Evolutionary conservation across 2,797 vertebrate species (phyloP), one percentile per base, ranked within the genome.

Genomic region (Tamandua tetradactyla): DNA sequence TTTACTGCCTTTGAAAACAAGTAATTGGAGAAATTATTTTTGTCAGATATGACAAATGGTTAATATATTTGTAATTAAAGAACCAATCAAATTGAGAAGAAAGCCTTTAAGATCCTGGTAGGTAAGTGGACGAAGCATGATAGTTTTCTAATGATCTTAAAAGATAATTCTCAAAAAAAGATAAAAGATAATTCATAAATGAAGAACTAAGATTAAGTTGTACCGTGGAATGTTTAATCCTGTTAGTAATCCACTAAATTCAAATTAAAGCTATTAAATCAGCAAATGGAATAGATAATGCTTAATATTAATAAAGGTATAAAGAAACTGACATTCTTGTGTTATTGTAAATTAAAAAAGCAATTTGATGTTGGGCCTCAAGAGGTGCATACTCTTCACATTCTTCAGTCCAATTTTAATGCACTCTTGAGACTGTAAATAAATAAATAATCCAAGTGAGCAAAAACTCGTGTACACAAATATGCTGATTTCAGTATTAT

Each of bases 401-500:
- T 74, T 82, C 47, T 94, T 92, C 40, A 78, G 35, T 89, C 55
- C 47, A 85, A 47, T 87, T 95, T 89, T 61, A 47, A 52, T 18
- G 55, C 1, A 55, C 44, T 93, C 88, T 71, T 40, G 64, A 78
- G n/a, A 72, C 85, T 22, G 11, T 79, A 3, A 66, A 20, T 87
- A 55, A 27, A 23, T 84, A 81, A 75, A 42, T 66, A 78, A 64
- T 81, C 32, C 30, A 93, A 71, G 72, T 72, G 72, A 83, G 71
- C 47, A 86, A 78, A 96, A 71, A 52, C 52, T 79, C 69, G 7
- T 55, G 23, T n/a, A n/a, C 20, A 76, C 30, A 80, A 69, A 35
- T 59, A 64, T 59, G 30, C 85, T 89, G 25, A 59, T 68, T 93
- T 74, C 42, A 85, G 13, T 78, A 23, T 87, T 87, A 82, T 30